Conservation (phyloP, 1,140 invertebrate genomes). For the Drosophila hydei region DNA sequence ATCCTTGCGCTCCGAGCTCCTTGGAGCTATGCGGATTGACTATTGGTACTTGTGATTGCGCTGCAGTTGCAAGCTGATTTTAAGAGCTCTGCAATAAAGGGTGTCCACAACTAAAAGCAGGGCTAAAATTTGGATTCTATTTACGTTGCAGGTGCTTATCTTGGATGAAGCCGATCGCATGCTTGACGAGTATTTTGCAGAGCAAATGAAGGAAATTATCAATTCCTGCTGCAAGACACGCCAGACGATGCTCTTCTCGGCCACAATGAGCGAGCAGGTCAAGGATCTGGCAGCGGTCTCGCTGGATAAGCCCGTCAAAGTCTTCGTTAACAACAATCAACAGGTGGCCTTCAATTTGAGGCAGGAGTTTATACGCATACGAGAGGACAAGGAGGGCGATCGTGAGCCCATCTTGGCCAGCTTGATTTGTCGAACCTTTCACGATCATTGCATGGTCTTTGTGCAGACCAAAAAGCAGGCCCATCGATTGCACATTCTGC, state of each 20-base stretch:
- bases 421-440: conserved; percentile 96
- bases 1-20: conserved; percentile 83
- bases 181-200: conserved; percentile 99
- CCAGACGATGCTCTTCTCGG: conserved; percentile 99
- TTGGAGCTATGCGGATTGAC: conserved; percentile 42
- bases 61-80: conserved; percentile 63
- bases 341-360: conserved; percentile 97
- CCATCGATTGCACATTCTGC: conserved; percentile 94
- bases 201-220: conserved; percentile 99
- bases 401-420: conserved; percentile 96
- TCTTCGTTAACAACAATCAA: conserved; percentile 98
- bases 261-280: conserved; percentile 99
- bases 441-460: conserved; percentile 96
- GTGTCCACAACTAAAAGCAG: not conserved
- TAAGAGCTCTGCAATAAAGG: not conserved
- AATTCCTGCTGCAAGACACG: conserved; percentile 94
- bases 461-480: conserved; percentile 98
- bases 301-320: conserved; percentile 94
- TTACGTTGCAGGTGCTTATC: conserved; percentile 63
- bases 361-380: conserved; percentile 98
- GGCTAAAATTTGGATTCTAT: not conserved
- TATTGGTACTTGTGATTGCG: conserved; percentile 57
- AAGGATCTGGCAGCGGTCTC: conserved; percentile 96
- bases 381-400: conserved; percentile 91
- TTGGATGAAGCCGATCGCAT: conserved; percentile 88